These are phyloP conservation scores for Lichenostomus cassidix DNA, from an alignment of 2,113 vertebrate species.

Conservation along the genomic window DNA sequence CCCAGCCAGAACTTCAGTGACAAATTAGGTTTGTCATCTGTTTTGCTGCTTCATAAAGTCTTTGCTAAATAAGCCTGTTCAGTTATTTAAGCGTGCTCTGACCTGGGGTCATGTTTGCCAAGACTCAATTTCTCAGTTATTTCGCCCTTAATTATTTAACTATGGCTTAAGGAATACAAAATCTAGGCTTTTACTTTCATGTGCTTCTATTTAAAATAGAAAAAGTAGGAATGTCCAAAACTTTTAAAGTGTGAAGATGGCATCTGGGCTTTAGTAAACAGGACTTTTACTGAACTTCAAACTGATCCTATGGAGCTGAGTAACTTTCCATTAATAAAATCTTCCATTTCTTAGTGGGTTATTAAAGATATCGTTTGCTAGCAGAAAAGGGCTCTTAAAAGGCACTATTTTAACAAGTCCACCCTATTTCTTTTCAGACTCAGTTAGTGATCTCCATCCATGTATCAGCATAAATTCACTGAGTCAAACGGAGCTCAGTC, in stretches of 20 bases:
- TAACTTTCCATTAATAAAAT: background rate
- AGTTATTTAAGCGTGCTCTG: background rate
- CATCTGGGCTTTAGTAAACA: background rate
- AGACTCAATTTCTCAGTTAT: background rate
- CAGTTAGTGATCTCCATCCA: background rate
- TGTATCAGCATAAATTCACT: conserved; percentile 43
- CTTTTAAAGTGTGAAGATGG: background rate
- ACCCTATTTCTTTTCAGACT: background rate
- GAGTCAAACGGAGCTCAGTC: conserved; percentile 12
- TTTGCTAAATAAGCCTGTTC: background rate
- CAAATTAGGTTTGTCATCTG: background rate
- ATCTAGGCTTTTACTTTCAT: background rate
- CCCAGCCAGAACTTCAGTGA: background rate
- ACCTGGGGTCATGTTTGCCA: background rate
- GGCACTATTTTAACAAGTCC: background rate
- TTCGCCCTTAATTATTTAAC: background rate
- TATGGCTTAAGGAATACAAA: background rate
- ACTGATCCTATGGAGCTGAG: background rate
- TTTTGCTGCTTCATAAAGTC: background rate
- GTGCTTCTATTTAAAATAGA: background rate
- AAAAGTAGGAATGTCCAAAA: background rate
- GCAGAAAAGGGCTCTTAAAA: background rate
- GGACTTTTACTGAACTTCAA: background rate
- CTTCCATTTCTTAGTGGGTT: background rate
- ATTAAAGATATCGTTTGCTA: conserved; percentile 6